Conservation (phyloP, 2,113 vertebrate genomes). For the Psettodes erumei region DNA sequence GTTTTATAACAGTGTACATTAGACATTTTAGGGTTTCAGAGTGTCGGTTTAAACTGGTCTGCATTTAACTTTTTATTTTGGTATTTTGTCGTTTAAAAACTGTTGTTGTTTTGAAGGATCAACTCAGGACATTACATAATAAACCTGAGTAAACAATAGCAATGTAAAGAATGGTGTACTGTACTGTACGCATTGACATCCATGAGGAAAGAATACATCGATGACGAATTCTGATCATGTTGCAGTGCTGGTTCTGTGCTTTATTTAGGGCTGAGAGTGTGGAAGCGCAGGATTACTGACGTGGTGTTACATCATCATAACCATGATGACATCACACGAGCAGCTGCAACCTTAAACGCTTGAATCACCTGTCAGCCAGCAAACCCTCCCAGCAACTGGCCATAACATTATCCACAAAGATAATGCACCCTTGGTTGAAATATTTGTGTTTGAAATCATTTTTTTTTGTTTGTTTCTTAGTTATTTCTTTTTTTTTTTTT, state of each 20-base stretch:
- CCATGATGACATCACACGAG: conserved; percentile 8
- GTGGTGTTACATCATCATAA: conserved; percentile 22
- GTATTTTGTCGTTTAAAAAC: background rate
- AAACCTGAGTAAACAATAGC: too few species aligned
- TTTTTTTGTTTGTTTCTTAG: conserved; percentile 4
- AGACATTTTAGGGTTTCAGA: background rate
- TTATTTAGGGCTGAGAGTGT: conserved; percentile 4
- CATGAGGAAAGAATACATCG: background rate
- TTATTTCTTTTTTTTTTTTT: background rate
- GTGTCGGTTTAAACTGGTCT: background rate
- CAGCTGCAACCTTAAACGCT: background rate
- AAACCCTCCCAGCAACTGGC: conserved; percentile 12
- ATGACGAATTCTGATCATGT: background rate
- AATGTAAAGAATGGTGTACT: too few species aligned
- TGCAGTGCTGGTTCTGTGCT: conserved; percentile 6
- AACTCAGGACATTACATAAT: background rate
- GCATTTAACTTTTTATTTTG: too few species aligned
- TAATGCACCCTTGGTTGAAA: conserved; percentile 8
- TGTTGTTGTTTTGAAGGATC: too few species aligned
- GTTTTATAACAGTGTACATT: background rate
- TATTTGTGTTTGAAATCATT: too few species aligned
- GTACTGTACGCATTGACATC: background rate
- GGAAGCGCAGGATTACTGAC: conserved; percentile 13
- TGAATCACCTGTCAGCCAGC: conserved; percentile 16
- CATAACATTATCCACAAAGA: conserved; percentile 21